Evolutionary conservation across 2,113 vertebrate species (phyloP).

Genomic region (Sinocyclocheilus grahami): DNA sequence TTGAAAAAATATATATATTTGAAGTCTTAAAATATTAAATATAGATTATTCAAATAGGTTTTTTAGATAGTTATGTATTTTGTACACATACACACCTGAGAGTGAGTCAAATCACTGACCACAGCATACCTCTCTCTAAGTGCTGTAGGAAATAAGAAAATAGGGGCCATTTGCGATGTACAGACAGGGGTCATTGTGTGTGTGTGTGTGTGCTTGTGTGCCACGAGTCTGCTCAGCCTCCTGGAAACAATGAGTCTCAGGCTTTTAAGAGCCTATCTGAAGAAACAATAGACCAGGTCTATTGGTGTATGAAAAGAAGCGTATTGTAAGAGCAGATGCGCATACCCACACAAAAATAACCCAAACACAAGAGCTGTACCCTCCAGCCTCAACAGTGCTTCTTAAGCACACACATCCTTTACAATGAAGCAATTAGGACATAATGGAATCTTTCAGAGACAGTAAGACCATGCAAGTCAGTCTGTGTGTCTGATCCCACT

Average conservation of each 20-base stretch:
- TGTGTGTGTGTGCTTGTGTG: slow-evolving; percentile 50
- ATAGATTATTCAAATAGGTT: too few relatives aligned
- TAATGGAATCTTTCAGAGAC: slow-evolving; percentile 69
- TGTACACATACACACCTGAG: slow-evolving; percentile 54
- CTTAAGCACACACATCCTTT: slow-evolving; percentile 75
- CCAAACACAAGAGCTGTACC: slow-evolving; percentile 53
- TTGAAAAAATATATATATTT: too few relatives aligned
- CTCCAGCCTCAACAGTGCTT: slow-evolving; percentile 70
- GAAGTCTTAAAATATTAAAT: too few relatives aligned
- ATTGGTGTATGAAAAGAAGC: slow-evolving; percentile 71
- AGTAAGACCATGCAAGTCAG: slow-evolving; percentile 61
- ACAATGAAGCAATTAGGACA: slow-evolving; percentile 82
- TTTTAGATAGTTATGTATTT: not conserved
- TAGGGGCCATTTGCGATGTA: slow-evolving; percentile 63
- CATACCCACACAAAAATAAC: slow-evolving; percentile 47
- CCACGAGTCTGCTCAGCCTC: slow-evolving; percentile 60
- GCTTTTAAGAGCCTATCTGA: slow-evolving; percentile 63
- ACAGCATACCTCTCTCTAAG: slow-evolving; percentile 58
- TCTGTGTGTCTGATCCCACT: slow-evolving; percentile 51
- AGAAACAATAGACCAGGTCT: slow-evolving; percentile 65
- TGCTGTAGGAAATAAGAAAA: slow-evolving; percentile 49
- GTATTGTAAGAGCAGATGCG: slow-evolving; percentile 57
- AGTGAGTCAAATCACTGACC: slow-evolving; percentile 62
- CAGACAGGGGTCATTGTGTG: slow-evolving; percentile 75
- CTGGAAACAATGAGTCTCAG: slow-evolving; percentile 67